phyloP scores from a whole-genome alignment of 92 coral and sea anemone species.

The Parazoanthus swiftii region DNA sequence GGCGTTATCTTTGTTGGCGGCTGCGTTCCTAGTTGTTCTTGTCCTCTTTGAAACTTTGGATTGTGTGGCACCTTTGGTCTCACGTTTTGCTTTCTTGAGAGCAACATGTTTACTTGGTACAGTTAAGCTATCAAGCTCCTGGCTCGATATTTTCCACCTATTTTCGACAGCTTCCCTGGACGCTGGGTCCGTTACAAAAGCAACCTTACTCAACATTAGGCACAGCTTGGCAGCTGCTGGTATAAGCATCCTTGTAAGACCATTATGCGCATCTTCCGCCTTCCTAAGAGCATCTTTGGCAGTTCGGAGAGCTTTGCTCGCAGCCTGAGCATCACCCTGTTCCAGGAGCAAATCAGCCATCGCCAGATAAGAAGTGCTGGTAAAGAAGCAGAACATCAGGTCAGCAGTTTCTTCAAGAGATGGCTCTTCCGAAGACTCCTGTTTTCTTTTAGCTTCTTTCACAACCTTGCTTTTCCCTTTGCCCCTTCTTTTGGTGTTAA shows the following conservation, averaged over 20 bases:
- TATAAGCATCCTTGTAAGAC: constrained; percentile 38
- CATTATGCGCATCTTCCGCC: constrained; percentile 40
- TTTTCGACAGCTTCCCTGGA: constrained; percentile 17
- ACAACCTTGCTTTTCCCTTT: constrained; percentile 39
- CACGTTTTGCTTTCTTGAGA: background rate
- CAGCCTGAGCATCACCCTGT: constrained; percentile 53
- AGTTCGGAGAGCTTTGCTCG: constrained; percentile 52
- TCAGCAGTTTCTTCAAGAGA: constrained; percentile 34
- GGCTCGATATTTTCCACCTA: constrained; percentile 5
- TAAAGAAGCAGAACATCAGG: constrained; percentile 59
- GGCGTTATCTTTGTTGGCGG: background rate
- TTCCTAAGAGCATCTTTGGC: constrained; percentile 56
- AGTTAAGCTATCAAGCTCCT: background rate
- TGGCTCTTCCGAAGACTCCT: constrained; percentile 19
- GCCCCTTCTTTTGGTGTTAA: constrained; percentile 48
- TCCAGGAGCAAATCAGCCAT: constrained; percentile 59
- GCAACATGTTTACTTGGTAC: background rate
- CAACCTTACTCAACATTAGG: constrained; percentile 47
- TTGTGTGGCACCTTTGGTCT: background rate
- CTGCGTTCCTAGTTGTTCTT: background rate
- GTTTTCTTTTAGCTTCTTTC: constrained; percentile 50
- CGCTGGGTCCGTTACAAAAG: background rate
- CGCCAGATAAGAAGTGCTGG: constrained; percentile 41
- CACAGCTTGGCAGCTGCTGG: constrained; percentile 52
- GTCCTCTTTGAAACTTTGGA: background rate